A percentile compares a stretch with the other conserved stretches of the same genome.
These are phyloP conservation scores for Halocaridina rubra DNA, from an alignment of 2,888 invertebrate species.

Conservation along the genomic window DNA sequence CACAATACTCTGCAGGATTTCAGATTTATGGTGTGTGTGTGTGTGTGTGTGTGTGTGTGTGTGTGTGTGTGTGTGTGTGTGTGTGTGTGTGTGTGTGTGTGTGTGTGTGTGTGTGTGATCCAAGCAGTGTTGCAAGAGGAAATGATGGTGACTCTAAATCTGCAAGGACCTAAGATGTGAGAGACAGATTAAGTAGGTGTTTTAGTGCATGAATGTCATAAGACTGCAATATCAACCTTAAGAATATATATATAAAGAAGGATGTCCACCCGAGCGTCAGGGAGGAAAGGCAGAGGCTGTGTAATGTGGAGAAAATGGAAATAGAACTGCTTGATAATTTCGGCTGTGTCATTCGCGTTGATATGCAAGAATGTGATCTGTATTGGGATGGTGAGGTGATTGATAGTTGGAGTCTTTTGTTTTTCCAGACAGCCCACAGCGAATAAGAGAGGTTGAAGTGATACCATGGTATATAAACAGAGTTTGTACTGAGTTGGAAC, in stretches of 20 bases:
- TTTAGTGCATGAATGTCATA: no score
- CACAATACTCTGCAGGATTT: no score
- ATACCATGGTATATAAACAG: not conserved
- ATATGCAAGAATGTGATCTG: not conserved
- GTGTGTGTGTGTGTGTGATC: not conserved
- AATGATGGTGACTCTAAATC: no score
- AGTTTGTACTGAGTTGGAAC: not conserved
- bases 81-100: constrained; percentile 13
- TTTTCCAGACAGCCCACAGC: not conserved
- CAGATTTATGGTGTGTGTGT: not conserved
- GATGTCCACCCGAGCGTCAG: not conserved
- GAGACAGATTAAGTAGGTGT: no score
- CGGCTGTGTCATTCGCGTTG: not conserved
- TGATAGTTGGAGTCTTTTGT: not conserved
- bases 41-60: not conserved
- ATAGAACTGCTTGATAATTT: not conserved
- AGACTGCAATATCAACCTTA: no score
- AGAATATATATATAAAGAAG: not conserved
- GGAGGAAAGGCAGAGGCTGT: not conserved
- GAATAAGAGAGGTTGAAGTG: not conserved
- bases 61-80: not conserved
- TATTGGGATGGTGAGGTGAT: not conserved
- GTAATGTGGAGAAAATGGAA: not conserved
- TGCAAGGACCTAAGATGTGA: no score
- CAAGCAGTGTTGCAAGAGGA: not conserved